Percentiles rank a stretch among this genome's conserved stretches.
Conservation (phyloP, 2,888 invertebrate genomes). For the Unio pictorum region DNA sequence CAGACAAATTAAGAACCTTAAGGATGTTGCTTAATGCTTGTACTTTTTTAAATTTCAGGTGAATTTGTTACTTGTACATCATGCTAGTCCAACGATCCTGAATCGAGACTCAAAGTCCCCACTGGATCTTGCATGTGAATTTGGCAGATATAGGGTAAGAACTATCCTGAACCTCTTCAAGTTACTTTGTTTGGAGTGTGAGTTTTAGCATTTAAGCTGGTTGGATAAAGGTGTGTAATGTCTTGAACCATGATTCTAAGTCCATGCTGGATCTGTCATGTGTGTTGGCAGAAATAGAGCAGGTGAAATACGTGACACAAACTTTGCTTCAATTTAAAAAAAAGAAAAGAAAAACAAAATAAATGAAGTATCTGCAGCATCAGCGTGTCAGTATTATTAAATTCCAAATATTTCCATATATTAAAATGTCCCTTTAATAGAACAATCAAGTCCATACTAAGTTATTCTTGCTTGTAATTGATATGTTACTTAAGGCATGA, state of each 20-base stretch:
- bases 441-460: too few species aligned
- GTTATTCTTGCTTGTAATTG: too few species aligned
- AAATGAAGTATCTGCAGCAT: too few species aligned
- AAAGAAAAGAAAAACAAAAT: too few species aligned
- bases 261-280: constrained; percentile 74
- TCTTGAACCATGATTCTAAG: constrained; percentile 68
- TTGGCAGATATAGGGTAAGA: constrained; percentile 70
- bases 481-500: too few species aligned
- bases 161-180: neutral
- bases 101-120: constrained; percentile 72
- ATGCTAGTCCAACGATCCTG: constrained; percentile 69
- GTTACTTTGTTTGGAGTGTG: neutral
- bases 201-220: neutral
- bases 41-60: constrained; percentile 62
- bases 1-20: too few species aligned
- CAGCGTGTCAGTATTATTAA: too few species aligned
- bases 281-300: constrained; percentile 72
- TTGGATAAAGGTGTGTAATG: neutral
- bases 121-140: constrained; percentile 74
- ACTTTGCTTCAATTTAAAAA: too few species aligned
- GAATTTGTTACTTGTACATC: constrained; percentile 70
- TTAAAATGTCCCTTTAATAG: too few species aligned
- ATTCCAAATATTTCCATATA: too few species aligned
- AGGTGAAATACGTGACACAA: constrained; percentile 20
- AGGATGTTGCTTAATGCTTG: too few species aligned